These are phyloP conservation scores for Cataglyphis livida DNA, from an alignment of 2,888 invertebrate species.

Conservation along the genomic window DNA sequence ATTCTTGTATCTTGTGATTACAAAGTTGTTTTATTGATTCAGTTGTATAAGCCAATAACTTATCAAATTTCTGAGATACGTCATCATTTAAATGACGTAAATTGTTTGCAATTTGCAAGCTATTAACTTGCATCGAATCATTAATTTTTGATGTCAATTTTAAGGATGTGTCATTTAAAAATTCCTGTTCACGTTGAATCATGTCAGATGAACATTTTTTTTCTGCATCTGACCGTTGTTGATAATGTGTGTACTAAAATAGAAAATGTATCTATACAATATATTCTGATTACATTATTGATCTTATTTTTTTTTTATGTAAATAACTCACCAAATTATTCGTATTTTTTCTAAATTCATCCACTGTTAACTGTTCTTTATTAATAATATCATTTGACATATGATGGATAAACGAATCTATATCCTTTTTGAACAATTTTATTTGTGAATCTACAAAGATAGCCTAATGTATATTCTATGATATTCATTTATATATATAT, in stretches of 20 bases:
- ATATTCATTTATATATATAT: conserved; percentile 11
- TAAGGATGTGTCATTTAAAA: conserved; percentile 68
- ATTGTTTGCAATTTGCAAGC: conserved; percentile 75
- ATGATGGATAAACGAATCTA: conserved; percentile 72
- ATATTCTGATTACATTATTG: not conserved
- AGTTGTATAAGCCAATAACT: conserved; percentile 71
- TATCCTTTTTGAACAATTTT: conserved; percentile 63
- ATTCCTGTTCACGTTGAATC: conserved; percentile 71
- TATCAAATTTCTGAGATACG: conserved; percentile 74
- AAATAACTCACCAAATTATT: conserved; percentile 74
- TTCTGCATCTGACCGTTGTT: conserved; percentile 76
- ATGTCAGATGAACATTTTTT: conserved; percentile 67
- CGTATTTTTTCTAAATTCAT: conserved; percentile 70
- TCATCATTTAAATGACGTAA: conserved; percentile 73
- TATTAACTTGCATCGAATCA: conserved; percentile 72
- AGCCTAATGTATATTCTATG: conserved; percentile 13
- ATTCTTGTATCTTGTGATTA: conserved; percentile 69
- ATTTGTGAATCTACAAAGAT: conserved; percentile 66
- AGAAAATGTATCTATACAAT: conserved; percentile 10
- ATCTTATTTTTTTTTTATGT: conserved; percentile 5
- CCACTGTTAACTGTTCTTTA: conserved; percentile 65
- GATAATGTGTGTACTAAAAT: conserved; percentile 75
- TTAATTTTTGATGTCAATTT: conserved; percentile 75
- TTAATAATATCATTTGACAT: conserved; percentile 74
- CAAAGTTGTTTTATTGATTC: conserved; percentile 74